phyloP scores from a whole-genome alignment of 1,140 invertebrate genomes.

The Cyphomyrmex costatus region DNA sequence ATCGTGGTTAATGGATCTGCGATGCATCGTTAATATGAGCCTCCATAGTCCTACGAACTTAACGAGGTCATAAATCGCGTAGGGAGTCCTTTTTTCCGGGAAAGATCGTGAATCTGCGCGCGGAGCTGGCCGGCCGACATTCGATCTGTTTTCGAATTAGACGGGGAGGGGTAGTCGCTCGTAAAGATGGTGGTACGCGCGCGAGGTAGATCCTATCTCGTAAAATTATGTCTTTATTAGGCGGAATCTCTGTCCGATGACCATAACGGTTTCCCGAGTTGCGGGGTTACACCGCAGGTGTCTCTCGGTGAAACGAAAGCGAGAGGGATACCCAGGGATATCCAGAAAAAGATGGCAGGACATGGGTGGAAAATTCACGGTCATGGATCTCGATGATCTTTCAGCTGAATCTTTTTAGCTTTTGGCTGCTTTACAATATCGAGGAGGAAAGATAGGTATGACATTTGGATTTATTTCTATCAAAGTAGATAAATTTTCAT shows the following conservation, averaged over 20 bases:
- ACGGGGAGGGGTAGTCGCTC: conserved; percentile 66
- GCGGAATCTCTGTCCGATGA: conserved; percentile 79
- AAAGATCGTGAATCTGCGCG: conserved; percentile 68
- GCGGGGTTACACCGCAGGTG: conserved; percentile 72
- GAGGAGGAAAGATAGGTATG: neutral
- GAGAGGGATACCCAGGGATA: conserved; percentile 8
- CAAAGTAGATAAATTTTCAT: no score
- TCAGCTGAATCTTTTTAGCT: conserved; percentile 14
- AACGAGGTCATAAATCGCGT: conserved; percentile 71
- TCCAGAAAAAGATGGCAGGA: conserved; percentile 31
- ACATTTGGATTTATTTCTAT: no score
- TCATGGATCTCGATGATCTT: neutral
- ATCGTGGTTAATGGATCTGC: conserved; percentile 59
- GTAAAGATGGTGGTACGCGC: conserved; percentile 72
- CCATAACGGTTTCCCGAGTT: conserved; percentile 76
- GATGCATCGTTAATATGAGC: conserved; percentile 43
- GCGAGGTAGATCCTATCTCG: conserved; percentile 79
- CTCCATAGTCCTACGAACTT: conserved; percentile 36
- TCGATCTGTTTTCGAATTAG: conserved; percentile 78
- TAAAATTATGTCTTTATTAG: conserved; percentile 86
- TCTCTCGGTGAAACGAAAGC: conserved; percentile 60
- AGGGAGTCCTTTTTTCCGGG: conserved; percentile 61
- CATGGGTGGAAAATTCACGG: conserved; percentile 16
- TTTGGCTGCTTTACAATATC: neutral
- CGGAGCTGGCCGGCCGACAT: conserved; percentile 63